Evolutionary conservation across 2,113 vertebrate species (phyloP).

Genomic region (Apodemus sylvaticus): DNA sequence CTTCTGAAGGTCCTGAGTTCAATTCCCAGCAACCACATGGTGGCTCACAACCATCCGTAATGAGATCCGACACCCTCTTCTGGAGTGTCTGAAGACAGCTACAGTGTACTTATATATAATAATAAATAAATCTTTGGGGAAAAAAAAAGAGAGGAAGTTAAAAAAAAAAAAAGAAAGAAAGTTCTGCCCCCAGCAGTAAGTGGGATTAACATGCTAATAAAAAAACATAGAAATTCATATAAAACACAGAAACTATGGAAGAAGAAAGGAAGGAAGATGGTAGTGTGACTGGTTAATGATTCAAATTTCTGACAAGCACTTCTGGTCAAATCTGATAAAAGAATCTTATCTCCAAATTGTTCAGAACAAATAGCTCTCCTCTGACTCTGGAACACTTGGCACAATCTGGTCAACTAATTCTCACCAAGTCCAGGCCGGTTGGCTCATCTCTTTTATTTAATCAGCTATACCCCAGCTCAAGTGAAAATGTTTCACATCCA

Average conservation of each 20-base stretch:
- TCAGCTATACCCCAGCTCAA: slow-evolving; percentile 10
- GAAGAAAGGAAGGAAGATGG: not conserved
- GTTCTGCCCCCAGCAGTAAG: not conserved
- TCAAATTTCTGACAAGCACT: slow-evolving; percentile 5
- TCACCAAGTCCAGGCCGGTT: not conserved
- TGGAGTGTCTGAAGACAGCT: too few species aligned
- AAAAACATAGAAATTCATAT: slow-evolving; percentile 4
- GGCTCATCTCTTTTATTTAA: slow-evolving; percentile 27
- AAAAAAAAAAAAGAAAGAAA: too few species aligned
- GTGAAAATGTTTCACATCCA: slow-evolving; percentile 33
- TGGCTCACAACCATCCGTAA: too few species aligned
- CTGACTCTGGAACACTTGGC: not conserved
- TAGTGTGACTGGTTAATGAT: not conserved
- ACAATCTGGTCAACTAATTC: not conserved
- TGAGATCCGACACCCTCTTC: too few species aligned
- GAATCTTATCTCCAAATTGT: slow-evolving; percentile 42
- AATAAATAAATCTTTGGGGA: too few species aligned
- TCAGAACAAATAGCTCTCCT: slow-evolving; percentile 15
- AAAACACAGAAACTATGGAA: slow-evolving; percentile 19
- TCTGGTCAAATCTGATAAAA: slow-evolving; percentile 15
- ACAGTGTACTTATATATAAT: too few species aligned
- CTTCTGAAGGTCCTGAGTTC: too few species aligned
- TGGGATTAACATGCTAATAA: not conserved
- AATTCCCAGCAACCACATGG: too few species aligned
- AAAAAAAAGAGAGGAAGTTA: too few species aligned